Evolutionary conservation across 2,113 vertebrate genomes (phyloP), one percentile per base, ranked within the genome.

Genomic region (Cyphomyrus plagiostoma): DNA sequence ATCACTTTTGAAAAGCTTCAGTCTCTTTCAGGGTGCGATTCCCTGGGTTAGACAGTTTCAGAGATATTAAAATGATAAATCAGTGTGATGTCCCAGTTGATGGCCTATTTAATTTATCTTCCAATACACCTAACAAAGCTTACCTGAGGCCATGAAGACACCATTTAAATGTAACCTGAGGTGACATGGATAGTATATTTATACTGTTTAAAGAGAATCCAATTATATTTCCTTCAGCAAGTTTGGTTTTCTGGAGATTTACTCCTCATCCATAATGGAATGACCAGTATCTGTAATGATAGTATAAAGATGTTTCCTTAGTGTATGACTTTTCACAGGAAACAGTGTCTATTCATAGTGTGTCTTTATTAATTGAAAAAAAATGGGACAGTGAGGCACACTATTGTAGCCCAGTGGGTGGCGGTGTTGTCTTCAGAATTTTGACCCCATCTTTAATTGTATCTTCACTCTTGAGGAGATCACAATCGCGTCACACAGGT

Each of bases 61-160:
- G n/a, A 26, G 84, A 86, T 86, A 86, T 50, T 86, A n/a, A 86
- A 52, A 86, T 49, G 49, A 48, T 86, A 52, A 30, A 52, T 86
- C n/a, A 30, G 84, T 11, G 4, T 53, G 21, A 84, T 23, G 82
- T 84, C 45, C 45, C 15, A 84, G 45, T 48, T 84, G 82, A 84
- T 49, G 82, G 82, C 45, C 82, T 84, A n/a, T 84, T 84, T 86
- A 86, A 53, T 86, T 86, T 52, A 86, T 52, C n/a, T 53, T 86
- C 23, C 46, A 49, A 86, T 35, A 30, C 49, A 30, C 49, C 46
- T 86, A 86, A 26, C 23, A 85, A 46, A 85, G 42, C 42, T 48
- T 13, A 85, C 46, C 30, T 58, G n/a, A 88, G 86, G 85, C 42
- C n/a, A 62, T 88, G 35, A 15, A 42, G 35, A 23, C 86, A 39